phyloP scores from a whole-genome alignment of 1,140 invertebrate species.

The Drosophila virilis region DNA sequence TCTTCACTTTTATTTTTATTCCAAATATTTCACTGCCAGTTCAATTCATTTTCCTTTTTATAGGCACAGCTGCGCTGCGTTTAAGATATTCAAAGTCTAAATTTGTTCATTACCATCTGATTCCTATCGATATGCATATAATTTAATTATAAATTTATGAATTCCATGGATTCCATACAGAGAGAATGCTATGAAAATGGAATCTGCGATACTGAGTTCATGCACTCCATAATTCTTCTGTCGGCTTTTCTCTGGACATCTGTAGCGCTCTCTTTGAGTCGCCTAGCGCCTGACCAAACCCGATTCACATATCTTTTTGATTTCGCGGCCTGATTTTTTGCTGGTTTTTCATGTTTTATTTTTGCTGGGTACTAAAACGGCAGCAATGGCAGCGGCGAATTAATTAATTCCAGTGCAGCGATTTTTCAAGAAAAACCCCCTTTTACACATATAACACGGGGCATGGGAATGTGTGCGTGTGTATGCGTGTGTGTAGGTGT shows the following conservation, averaged over 20 bases:
- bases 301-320: conserved; percentile 48
- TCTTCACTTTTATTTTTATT: no score
- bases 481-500: conserved; percentile 16
- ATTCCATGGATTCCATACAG: no score
- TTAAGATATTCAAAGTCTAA: no score
- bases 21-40: no score
- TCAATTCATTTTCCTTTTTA: no score
- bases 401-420: conserved; percentile 82
- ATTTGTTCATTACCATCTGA: no score
- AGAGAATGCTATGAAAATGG: no score
- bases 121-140: no score
- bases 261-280: not conserved
- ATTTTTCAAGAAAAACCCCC: conserved; percentile 82
- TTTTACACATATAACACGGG: conserved; percentile 49
- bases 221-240: not conserved
- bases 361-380: conserved; percentile 30
- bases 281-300: not conserved
- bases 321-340: conserved; percentile 41
- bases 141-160: no score
- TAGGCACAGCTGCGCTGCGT: no score
- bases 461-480: not conserved
- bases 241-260: not conserved
- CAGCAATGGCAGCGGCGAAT: conserved; percentile 67
- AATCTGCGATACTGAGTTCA: no score
- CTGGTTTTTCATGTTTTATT: conserved; percentile 37